A percentile compares a stretch with the other conserved stretches of the same genome.
These are phyloP conservation scores for Botia kubotai DNA, from an alignment of 2,797 vertebrate genomes.

Conservation along the genomic window DNA sequence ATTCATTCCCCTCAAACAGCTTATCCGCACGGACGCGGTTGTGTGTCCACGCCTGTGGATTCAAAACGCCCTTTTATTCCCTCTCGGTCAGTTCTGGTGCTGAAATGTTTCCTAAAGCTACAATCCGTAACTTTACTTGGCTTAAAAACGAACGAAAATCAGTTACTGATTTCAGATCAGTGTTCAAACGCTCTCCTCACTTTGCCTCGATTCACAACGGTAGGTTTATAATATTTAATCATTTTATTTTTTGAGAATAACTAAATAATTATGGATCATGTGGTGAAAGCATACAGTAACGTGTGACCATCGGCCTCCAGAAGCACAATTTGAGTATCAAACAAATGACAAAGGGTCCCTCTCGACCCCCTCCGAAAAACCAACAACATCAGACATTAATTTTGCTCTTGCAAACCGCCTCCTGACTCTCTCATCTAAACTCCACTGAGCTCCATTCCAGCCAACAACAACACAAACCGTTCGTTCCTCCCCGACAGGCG, in stretches of 20 bases:
- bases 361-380: not conserved
- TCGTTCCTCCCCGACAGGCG: not conserved
- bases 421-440: not conserved
- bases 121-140: not conserved
- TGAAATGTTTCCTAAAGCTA: not conserved
- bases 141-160: too few species aligned
- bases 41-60: conserved; percentile 12
- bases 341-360: too few species aligned
- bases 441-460: not conserved
- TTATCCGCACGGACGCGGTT: not conserved
- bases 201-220: too few species aligned
- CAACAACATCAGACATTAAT: not conserved
- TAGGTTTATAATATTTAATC: too few species aligned
- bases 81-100: not conserved
- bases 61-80: not conserved
- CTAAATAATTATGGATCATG: too few species aligned
- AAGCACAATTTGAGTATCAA: too few species aligned
- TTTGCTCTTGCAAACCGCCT: not conserved
- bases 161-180: too few species aligned
- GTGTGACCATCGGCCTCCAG: too few species aligned
- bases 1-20: conserved; percentile 6
- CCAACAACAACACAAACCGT: not conserved
- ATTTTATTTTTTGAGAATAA: too few species aligned
- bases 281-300: too few species aligned
- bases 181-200: too few species aligned